Evolutionary conservation across 1,140 invertebrate genomes (phyloP).

Genomic region (Pogonognathellus flavescens): DNA sequence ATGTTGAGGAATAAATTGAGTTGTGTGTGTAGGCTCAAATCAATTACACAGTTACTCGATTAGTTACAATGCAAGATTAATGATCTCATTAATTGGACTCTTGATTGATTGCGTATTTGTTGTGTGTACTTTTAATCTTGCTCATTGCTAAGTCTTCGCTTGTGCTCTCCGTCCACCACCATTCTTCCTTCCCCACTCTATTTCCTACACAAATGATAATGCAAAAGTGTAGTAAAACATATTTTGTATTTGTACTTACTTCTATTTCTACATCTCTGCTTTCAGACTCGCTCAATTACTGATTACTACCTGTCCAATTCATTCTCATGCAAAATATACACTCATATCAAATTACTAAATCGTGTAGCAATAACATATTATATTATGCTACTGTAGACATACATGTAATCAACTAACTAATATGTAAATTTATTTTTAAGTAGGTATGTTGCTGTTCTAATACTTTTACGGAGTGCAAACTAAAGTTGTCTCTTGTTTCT

Average conservation of each 20-base stretch:
- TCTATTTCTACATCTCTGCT: neutral
- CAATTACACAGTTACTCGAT: conserved; percentile 46
- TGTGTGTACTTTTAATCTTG: neutral
- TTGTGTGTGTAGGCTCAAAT: conserved; percentile 18
- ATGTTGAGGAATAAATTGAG: conserved; percentile 33
- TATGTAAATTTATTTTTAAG: too few relatives aligned
- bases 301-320: neutral
- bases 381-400: too few relatives aligned
- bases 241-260: neutral
- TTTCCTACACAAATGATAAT: too few relatives aligned
- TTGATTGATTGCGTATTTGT: conserved; percentile 39
- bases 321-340: too few relatives aligned
- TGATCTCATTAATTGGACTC: conserved; percentile 41
- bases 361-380: too few relatives aligned
- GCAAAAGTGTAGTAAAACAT: too few relatives aligned
- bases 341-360: too few relatives aligned
- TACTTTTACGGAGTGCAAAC: too few relatives aligned
- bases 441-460: too few relatives aligned
- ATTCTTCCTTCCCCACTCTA: neutral
- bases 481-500: too few relatives aligned
- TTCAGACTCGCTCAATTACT: neutral
- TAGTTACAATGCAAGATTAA: conserved; percentile 49
- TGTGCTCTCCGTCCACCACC: conserved; percentile 28
- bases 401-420: too few relatives aligned
- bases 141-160: conserved; percentile 17